A percentile compares a stretch with the other conserved stretches of the same genome.
These are phyloP conservation scores for Drosophila littoralis DNA, from an alignment of 1,140 invertebrate genomes.

Conservation along the genomic window DNA sequence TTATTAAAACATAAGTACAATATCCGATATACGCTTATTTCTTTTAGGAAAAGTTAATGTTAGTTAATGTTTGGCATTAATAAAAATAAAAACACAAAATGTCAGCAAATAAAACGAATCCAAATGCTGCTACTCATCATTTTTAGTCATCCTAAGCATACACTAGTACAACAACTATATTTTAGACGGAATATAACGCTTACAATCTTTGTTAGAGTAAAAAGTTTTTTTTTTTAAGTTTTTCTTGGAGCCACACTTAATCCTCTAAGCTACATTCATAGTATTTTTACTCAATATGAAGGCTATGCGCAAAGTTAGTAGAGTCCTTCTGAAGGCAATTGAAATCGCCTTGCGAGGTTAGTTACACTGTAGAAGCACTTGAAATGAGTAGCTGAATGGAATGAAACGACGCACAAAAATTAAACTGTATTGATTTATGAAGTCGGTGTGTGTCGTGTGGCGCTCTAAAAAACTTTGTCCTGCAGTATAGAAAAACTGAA, in stretches of 20 bases:
- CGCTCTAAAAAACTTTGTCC: conserved; percentile 56
- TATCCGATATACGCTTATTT: too few species aligned
- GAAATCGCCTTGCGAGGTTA: conserved; percentile 44
- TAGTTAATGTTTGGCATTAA: too few species aligned
- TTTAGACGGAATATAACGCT: too few species aligned
- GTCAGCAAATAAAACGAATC: too few species aligned
- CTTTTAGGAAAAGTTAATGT: too few species aligned
- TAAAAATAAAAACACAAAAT: too few species aligned
- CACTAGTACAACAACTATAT: too few species aligned
- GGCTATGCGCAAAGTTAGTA: conserved; percentile 44
- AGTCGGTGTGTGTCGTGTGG: conserved; percentile 20
- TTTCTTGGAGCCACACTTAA: not conserved
- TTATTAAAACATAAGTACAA: too few species aligned
- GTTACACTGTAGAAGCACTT: conserved; percentile 64
- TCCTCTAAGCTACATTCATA: not conserved
- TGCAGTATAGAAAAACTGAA: conserved; percentile 32
- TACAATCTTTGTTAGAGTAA: too few species aligned
- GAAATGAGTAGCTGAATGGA: conserved; percentile 35
- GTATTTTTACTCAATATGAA: not conserved
- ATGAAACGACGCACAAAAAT: conserved; percentile 57
- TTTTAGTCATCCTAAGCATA: too few species aligned
- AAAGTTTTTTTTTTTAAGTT: too few species aligned
- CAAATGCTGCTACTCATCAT: too few species aligned
- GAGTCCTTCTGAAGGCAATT: conserved; percentile 56
- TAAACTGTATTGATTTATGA: conserved; percentile 80